These are phyloP conservation scores for Diplosoma virens DNA, from an alignment of 23 tunicate species.

Conservation along the genomic window DNA sequence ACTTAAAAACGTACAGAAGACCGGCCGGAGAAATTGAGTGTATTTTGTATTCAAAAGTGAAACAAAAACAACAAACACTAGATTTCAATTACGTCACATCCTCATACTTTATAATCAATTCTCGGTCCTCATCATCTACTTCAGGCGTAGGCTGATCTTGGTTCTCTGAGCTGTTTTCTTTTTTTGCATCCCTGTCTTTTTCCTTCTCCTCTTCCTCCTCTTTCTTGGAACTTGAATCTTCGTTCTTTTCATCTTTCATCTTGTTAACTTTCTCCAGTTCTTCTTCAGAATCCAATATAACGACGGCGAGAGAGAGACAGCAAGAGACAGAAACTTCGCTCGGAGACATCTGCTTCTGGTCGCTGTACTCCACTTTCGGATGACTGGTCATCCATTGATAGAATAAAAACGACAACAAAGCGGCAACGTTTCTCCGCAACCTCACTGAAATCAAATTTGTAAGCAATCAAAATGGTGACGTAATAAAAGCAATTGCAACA, in stretches of 20 bases:
- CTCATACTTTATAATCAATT: slow-evolving; percentile 24
- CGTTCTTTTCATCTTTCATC: background rate
- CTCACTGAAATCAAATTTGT: slow-evolving; percentile 2
- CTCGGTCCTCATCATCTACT: slow-evolving; percentile 33
- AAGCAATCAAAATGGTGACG: no score
- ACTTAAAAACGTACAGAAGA: no score
- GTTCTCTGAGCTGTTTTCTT: background rate
- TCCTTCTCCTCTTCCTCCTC: background rate
- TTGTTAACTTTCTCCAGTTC: background rate
- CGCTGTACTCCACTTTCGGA: slow-evolving; percentile 22
- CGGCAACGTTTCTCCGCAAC: background rate
- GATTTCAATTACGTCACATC: no score
- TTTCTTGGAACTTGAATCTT: background rate
- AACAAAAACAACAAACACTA: no score
- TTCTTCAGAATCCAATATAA: slow-evolving; percentile 7
- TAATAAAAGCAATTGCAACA: no score
- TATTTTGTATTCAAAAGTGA: no score
- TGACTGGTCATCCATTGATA: slow-evolving; percentile 31
- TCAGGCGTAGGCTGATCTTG: background rate
- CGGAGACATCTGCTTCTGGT: slow-evolving; percentile 13
- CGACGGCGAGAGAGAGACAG: slow-evolving; percentile 13
- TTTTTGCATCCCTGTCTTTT: background rate
- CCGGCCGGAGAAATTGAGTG: no score
- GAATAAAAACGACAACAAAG: slow-evolving; percentile 10
- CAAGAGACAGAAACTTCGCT: slow-evolving; percentile 40